Evolutionary conservation across 1,140 invertebrate species (phyloP).

Genomic region (Saccostrea glomerata): DNA sequence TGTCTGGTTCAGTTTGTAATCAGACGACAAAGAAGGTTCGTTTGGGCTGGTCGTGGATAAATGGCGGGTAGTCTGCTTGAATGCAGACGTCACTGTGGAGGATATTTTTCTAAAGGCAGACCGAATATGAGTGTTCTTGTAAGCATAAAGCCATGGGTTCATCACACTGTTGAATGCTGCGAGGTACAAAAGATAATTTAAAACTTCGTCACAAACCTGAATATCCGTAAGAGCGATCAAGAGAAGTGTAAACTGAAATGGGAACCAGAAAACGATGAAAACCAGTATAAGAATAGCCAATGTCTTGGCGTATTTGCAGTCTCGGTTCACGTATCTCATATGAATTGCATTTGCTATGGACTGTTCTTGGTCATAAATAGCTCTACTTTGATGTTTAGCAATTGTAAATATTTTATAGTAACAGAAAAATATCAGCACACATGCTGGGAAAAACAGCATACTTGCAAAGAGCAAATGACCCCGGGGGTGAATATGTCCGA

Average conservation of each 20-base stretch:
- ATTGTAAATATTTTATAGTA: conserved; percentile 85
- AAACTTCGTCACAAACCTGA: conserved; percentile 80
- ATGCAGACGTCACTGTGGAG: neutral
- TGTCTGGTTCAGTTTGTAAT: conserved; percentile 37
- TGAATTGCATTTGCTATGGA: conserved; percentile 79
- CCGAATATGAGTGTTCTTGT: conserved; percentile 84
- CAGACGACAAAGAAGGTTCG: neutral
- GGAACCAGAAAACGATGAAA: conserved; percentile 84
- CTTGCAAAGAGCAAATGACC: conserved; percentile 62
- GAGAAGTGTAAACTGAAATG: conserved; percentile 83
- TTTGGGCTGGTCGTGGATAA: conserved; percentile 39
- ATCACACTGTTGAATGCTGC: conserved; percentile 83
- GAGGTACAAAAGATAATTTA: conserved; percentile 82
- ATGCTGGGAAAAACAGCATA: conserved; percentile 68
- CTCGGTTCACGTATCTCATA: conserved; percentile 63
- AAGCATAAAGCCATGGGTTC: conserved; percentile 86
- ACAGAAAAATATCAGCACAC: conserved; percentile 82
- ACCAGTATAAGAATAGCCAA: conserved; percentile 84
- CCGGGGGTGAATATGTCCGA: conserved; percentile 62
- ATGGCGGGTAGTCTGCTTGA: conserved; percentile 37
- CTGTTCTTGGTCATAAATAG: conserved; percentile 84
- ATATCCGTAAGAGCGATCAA: conserved; percentile 81
- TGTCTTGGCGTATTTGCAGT: conserved; percentile 83
- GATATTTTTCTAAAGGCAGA: conserved; percentile 82
- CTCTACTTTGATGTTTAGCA: conserved; percentile 83